These are phyloP conservation scores for Pyrrhia umbra DNA, from an alignment of 2,888 invertebrate species.

Conservation along the genomic window DNA sequence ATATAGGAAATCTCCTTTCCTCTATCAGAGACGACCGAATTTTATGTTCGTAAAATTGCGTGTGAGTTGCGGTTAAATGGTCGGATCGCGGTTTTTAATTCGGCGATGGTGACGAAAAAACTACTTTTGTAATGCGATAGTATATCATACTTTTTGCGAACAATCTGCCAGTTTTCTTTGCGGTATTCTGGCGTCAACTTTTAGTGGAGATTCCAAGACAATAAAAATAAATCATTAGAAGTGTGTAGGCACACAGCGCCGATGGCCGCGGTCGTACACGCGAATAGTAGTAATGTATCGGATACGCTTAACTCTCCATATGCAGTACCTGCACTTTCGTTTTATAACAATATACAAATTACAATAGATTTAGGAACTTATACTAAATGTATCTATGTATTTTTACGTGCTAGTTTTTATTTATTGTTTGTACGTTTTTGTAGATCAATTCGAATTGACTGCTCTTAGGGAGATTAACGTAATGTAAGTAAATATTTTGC, in stretches of 20 bases:
- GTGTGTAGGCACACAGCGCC: not conserved
- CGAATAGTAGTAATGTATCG: constrained; percentile 67
- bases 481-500: constrained; percentile 82
- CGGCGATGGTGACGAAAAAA: too few relatives aligned
- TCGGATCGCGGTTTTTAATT: too few relatives aligned
- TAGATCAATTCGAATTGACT: constrained; percentile 87
- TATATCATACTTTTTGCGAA: not conserved
- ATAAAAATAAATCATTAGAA: constrained; percentile 15
- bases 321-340: constrained; percentile 85
- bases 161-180: not conserved
- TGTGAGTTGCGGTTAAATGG: too few relatives aligned
- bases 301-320: constrained; percentile 85
- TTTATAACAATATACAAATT: constrained; percentile 84
- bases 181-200: not conserved
- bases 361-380: constrained; percentile 78
- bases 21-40: too few relatives aligned
- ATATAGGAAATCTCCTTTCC: too few relatives aligned
- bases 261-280: constrained; percentile 50
- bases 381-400: constrained; percentile 77
- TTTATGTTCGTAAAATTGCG: too few relatives aligned
- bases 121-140: too few relatives aligned
- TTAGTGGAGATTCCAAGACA: constrained; percentile 40
- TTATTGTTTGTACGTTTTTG: constrained; percentile 82
- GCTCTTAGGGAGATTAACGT: constrained; percentile 86
- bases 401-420: constrained; percentile 80